A percentile compares a stretch with the other conserved stretches of the same genome.
phyloP scores from a whole-genome alignment of 2,797 vertebrate genomes.

The Bryconaethiops microstoma region DNA sequence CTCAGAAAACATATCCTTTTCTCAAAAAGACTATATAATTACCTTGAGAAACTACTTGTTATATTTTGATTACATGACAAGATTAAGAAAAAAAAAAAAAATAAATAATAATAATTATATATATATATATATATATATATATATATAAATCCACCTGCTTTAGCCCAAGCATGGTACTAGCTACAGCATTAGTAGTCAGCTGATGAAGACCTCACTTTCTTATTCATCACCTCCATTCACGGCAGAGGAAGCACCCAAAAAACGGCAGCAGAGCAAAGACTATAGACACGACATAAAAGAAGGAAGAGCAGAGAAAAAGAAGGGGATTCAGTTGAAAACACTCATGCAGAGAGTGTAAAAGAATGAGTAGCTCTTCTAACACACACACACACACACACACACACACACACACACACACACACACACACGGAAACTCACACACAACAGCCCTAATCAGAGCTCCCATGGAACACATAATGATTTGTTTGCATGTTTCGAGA shows the following conservation, averaged over 20 bases:
- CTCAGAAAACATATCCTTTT: too few relatives aligned
- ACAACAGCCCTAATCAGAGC: slow-evolving; percentile 22
- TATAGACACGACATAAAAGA: not conserved
- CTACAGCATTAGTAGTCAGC: slow-evolving; percentile 16
- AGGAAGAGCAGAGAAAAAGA: slow-evolving; percentile 8
- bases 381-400: too few relatives aligned
- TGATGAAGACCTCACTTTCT: not conserved
- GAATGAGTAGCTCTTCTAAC: not conserved
- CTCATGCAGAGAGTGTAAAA: not conserved
- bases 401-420: slow-evolving; percentile 14
- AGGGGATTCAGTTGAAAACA: not conserved
- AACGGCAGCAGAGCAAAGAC: not conserved
- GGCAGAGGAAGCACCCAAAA: not conserved
- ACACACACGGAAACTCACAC: not conserved
- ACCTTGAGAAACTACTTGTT: too few relatives aligned
- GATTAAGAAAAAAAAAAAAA: too few relatives aligned
- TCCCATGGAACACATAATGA: slow-evolving; percentile 32
- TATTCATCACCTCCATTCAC: slow-evolving; percentile 11
- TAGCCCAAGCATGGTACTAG: not conserved
- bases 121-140: too few relatives aligned
- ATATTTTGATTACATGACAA: too few relatives aligned
- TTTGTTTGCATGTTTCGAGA: slow-evolving; percentile 41
- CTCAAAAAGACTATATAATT: too few relatives aligned
- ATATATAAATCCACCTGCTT: not conserved
- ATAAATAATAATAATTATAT: too few relatives aligned